These are phyloP conservation scores for Carollia perspicillata DNA, from an alignment of 2,113 vertebrate species.

Conservation along the genomic window DNA sequence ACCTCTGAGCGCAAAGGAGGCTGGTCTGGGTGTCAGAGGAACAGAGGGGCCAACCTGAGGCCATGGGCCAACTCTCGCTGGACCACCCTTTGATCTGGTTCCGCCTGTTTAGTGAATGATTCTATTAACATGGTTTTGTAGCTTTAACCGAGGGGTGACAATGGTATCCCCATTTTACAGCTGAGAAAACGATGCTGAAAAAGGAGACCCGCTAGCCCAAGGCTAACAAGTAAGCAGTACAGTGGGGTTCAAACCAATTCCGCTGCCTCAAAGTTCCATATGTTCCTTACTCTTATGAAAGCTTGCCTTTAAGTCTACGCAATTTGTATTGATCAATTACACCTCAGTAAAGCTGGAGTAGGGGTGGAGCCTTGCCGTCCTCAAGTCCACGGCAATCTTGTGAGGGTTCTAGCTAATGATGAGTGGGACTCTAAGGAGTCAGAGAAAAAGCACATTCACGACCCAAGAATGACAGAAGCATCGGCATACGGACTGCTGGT, in stretches of 20 bases:
- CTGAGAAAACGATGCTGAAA: background rate
- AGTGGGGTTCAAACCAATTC: background rate
- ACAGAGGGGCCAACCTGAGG: background rate
- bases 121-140: background rate
- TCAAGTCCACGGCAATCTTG: background rate
- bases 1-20: background rate
- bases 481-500: background rate
- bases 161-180: background rate
- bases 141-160: background rate
- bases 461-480: background rate
- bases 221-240: background rate
- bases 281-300: background rate
- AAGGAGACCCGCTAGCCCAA: background rate
- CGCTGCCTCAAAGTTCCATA: background rate
- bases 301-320: background rate
- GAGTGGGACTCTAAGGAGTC: background rate
- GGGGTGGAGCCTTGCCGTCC: background rate
- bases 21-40: background rate
- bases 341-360: background rate
- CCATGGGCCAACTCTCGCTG: background rate
- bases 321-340: background rate
- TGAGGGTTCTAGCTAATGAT: background rate
- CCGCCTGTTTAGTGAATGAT: background rate
- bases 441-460: background rate
- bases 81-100: background rate